These are phyloP conservation scores for Dioctria linearis DNA, from an alignment of 2,888 invertebrate genomes.

Conservation along the genomic window DNA sequence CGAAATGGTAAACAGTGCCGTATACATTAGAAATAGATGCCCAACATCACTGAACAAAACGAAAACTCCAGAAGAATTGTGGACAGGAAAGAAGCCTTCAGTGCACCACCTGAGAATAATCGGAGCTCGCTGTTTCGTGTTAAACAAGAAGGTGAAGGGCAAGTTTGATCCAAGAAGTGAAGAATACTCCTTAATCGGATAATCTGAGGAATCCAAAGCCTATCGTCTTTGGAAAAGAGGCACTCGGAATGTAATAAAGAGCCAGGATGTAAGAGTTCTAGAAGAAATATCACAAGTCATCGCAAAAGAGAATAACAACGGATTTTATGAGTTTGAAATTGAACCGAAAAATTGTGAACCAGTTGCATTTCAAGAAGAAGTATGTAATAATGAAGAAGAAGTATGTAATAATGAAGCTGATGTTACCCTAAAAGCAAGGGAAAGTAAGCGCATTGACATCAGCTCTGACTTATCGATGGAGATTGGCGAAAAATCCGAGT, in stretches of 20 bases:
- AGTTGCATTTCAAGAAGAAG: too few species aligned
- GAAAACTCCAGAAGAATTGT: conserved; percentile 62
- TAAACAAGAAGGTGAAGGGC: conserved; percentile 32
- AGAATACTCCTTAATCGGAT: not conserved
- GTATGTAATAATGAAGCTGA: too few species aligned
- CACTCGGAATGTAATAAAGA: not conserved
- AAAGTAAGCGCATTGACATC: too few species aligned
- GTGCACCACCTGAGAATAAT: conserved; percentile 50
- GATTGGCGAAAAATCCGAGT: too few species aligned
- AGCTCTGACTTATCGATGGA: too few species aligned
- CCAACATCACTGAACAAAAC: conserved; percentile 59
- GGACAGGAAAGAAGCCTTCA: conserved; percentile 48
- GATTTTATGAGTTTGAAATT: too few species aligned
- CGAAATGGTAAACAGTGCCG: conserved; percentile 62
- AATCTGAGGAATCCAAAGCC: not conserved
- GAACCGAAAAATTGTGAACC: too few species aligned
- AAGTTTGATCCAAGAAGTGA: conserved; percentile 28
- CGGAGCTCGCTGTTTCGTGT: conserved; percentile 50
- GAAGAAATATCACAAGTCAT: not conserved
- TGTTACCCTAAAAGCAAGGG: too few species aligned
- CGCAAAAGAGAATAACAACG: too few species aligned
- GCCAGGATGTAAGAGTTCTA: not conserved
- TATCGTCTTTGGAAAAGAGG: conserved; percentile 7
- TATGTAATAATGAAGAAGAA: too few species aligned
- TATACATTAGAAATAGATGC: conserved; percentile 57